Evolutionary conservation across 2,888 invertebrate species (phyloP), one percentile per base, ranked within the genome.

Genomic region (Ptilodon capucinus): DNA sequence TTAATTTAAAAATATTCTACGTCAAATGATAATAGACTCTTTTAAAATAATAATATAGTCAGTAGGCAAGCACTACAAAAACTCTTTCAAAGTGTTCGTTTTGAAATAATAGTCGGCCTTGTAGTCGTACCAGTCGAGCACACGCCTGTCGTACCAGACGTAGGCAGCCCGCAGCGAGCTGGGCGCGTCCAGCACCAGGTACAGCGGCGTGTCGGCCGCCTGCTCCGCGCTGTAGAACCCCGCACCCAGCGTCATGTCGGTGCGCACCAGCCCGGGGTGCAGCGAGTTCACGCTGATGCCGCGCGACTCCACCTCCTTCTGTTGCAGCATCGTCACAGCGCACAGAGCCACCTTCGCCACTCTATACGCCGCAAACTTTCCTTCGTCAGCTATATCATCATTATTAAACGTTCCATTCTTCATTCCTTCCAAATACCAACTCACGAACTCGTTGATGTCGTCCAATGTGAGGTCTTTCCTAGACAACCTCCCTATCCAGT

Each of bases 191-290:
- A 92, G 84, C 38, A 91, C 94, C 68, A 92, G 61, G 59, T 91
- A 92, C 0, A 92, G 51, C 0, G 93, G 92, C 1, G 92, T 92
- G 48, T 84, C 81, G 0, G 94, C 93, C 7, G 92, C 92, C 67
- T 91, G 79, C 17, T 93, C 94, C 6, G 89, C 73, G 1, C 87
- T 92, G 35, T 91, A 81, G 41, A 85, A 78, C 0, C 94, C 96
- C 57, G 89, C 91, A 18, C 93, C 92, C 30, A 86, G 88, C 0
- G 93, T 93, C 95, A 97, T 95, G 64, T 96, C 95, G 0, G 96
- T 97, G 51, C 92, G 92, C 0, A 96, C 95, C 59, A 94, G 92
- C 0, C 96, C 96, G 5, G 96, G 96, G 74, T 94, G 94, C 67
- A 94, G 92, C 8, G 93, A 86, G 76, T 95, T 95, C 0, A 88